Evolutionary conservation across 2,113 vertebrate species (phyloP).

Genomic region (Heptranchias perlo): DNA sequence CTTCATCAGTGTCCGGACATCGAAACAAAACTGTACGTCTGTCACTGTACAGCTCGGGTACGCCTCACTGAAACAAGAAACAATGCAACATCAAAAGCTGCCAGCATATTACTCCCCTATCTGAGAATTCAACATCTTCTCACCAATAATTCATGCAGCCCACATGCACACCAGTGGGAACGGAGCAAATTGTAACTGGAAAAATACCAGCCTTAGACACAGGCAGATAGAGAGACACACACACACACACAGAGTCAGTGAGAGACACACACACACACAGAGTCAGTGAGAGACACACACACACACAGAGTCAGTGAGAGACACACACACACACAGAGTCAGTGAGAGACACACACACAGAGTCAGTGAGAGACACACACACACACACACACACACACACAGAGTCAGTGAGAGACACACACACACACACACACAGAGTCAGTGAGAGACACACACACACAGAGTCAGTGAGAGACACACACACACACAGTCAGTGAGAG

Average conservation of each 20-base stretch:
- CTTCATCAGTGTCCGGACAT: constrained; percentile 80
- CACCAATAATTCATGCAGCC: background rate
- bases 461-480: no score
- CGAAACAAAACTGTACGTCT: constrained; percentile 85
- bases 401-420: no score
- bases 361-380: background rate
- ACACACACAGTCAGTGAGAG: no score
- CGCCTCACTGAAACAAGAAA: constrained; percentile 68
- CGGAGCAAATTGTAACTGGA: background rate
- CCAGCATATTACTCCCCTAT: background rate
- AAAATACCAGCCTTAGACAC: background rate
- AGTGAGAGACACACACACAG: no score
- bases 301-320: background rate
- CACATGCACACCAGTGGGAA: background rate
- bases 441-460: no score
- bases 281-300: background rate
- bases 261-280: no score
- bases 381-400: background rate
- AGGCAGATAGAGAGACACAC: background rate
- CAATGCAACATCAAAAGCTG: constrained; percentile 36
- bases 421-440: no score
- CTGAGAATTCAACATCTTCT: background rate
- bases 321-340: background rate
- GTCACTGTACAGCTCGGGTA: constrained; percentile 89
- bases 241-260: background rate